Evolutionary conservation across 2,797 vertebrate species (phyloP), one percentile per base, ranked within the genome.

Genomic region (Xenentodon cancila): DNA sequence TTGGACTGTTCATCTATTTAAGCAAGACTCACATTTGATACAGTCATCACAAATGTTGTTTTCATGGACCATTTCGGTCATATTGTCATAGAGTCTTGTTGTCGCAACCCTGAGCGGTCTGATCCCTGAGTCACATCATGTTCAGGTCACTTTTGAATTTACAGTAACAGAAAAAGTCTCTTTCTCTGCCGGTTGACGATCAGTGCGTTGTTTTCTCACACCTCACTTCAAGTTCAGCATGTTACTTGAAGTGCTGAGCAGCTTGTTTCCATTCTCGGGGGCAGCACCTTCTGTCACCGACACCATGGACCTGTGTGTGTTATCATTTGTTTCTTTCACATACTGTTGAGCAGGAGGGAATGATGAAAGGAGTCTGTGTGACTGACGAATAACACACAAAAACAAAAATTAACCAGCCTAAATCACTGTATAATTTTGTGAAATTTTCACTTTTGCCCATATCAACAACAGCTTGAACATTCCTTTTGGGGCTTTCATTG

Each of bases 281-380:
- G 45, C 81, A 68, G 74, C 86, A 88, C 76, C 76, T 73, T 11
- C 9, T 56, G 81, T 85, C 82, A 66, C 71, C 80, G 71, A 63
- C 57, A 68, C 34, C 61, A 46, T 57, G 19, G 54, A 74, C 71
- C 67, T 79, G 71, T 47, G 59, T 51, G 74, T 69, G 73, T 82
- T 85, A 40, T 40, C 73, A 59, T 85, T 79, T 75, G 59, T 80
- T 81, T 79, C 75, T 68, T 75, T 77, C 63, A 75, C 37, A 51
- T 62, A 70, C 50, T 68, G 64, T 63, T 73, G 47, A 57, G 57
- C 45, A 66, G 63, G 51, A 52, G 50, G 18, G 34, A 56, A 51
- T 78, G 76, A 83, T 66, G 59, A 73, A 54, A 76, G 64, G 74
- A 72, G 60, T 51, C 77, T 84, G 81, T 53, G 75, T 65, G 63